A percentile compares a stretch with the other conserved stretches of the same genome.
Evolutionary conservation across 2,888 invertebrate species (phyloP).

Genomic region (Brachynemurus nebulosus): DNA sequence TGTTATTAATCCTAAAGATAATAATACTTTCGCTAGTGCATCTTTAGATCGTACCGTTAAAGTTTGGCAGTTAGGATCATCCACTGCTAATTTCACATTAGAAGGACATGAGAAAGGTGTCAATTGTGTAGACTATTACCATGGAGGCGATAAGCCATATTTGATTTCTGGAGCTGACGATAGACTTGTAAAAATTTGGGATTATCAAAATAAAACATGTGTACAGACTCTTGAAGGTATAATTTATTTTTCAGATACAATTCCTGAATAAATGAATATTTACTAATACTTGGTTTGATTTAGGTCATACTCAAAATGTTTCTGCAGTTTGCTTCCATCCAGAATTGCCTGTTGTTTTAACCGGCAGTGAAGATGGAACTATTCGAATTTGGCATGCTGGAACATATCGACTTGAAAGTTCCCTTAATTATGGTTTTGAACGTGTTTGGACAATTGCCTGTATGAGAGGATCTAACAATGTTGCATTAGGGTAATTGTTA

Average conservation of each 20-base stretch:
- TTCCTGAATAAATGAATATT: no score
- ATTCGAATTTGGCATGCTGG: constrained; percentile 98
- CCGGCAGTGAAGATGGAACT: constrained; percentile 96
- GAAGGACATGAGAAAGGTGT: constrained; percentile 98
- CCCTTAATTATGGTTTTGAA: constrained; percentile 95
- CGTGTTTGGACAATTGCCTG: constrained; percentile 94
- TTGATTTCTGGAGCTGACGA: constrained; percentile 98
- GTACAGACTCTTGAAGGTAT: constrained; percentile 87
- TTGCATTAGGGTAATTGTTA: constrained; percentile 79
- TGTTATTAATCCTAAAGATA: constrained; percentile 98
- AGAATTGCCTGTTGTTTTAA: constrained; percentile 89
- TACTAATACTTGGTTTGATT: constrained; percentile 6
- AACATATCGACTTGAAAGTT: constrained; percentile 91
- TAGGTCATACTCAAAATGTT: constrained; percentile 91
- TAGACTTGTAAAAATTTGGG: constrained; percentile 96
- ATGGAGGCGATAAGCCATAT: constrained; percentile 98
- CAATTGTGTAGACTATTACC: constrained; percentile 98
- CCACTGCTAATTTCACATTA: constrained; percentile 93
- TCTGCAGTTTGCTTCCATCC: constrained; percentile 95
- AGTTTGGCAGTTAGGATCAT: constrained; percentile 97
- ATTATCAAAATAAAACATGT: constrained; percentile 98
- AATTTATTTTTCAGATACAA: no score
- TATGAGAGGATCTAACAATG: constrained; percentile 88
- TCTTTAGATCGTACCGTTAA: constrained; percentile 95
- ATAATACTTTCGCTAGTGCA: constrained; percentile 99